Evolutionary conservation across 1,140 invertebrate species (phyloP), one percentile per base, ranked within the genome.

Genomic region (Pseudomyrmex sp.): DNA sequence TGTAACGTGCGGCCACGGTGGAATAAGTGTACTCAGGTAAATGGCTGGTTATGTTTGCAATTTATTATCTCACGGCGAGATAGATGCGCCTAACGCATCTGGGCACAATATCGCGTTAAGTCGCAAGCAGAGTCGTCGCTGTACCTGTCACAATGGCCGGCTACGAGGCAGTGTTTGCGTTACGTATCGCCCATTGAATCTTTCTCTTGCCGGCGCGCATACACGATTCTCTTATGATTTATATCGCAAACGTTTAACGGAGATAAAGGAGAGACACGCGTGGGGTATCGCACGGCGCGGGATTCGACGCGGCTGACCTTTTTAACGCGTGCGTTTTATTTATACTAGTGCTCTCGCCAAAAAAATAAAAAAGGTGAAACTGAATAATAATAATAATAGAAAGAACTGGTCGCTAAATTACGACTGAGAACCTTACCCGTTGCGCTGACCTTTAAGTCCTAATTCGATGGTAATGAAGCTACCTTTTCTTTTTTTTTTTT

Each of bases 41-140:
- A 87, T 84, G 69, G 80, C 59, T 59, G 85, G 85, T 87, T 83
- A 82, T 83, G 86, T 48, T 50, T 13, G 80, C 66, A 50, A 87
- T 87, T 87, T 87, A 87, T 87, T 87, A 56, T 69, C 66, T 63
- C 46, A 18, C 23, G 35, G 72, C 69, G 82, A 87, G 85, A 87
- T 84, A 77, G 86, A 87, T 84, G 80, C 44, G 56, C 59, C 70
- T 74, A 74, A 82, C 70, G 79, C 79, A 74, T 74, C 79, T 63
- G 70, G 58, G 79, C 50, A 74, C 59, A 74, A 82, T 74, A 74
- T 75, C 79, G 79, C 59, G 70, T 74, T 82, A 79, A 79, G 66
- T 80, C 76, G 76, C 54, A 59, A 80, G 66, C 44, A 44, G 20
- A 20, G 20, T 70, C 76, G 76, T 70, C 65, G 76, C 66, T 59